These are phyloP conservation scores for Kuschelorhynchus macadamiae DNA, from an alignment of 2,888 invertebrate genomes.

Conservation along the genomic window DNA sequence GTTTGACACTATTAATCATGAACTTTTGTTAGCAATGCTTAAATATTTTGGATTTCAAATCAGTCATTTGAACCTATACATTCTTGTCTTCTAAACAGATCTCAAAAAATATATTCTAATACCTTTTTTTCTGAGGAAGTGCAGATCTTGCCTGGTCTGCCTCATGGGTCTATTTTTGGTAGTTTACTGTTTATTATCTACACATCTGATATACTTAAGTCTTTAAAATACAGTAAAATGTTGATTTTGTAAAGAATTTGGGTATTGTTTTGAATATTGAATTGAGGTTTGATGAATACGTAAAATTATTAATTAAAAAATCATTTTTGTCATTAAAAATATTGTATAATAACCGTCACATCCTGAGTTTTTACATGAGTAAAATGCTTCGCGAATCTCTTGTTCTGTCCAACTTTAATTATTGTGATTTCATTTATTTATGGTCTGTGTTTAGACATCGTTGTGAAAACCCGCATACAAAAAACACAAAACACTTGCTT, in stretches of 20 bases:
- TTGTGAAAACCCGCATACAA: too few species aligned
- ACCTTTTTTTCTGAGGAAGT: background rate
- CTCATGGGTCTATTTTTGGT: background rate
- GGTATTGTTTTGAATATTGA: background rate
- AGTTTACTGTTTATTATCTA: background rate
- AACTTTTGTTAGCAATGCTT: slow-evolving; percentile 1
- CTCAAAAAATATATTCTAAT: slow-evolving; percentile 1
- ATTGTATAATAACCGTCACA: background rate
- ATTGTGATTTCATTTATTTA: slow-evolving; percentile 29
- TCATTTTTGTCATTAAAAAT: background rate
- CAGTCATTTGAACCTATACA: background rate
- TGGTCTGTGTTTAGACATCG: slow-evolving; percentile 24
- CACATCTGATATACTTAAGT: slow-evolving; percentile 3
- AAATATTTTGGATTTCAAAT: slow-evolving; percentile 7
- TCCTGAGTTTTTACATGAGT: too few species aligned
- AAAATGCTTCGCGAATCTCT: slow-evolving; percentile 12
- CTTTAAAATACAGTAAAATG: background rate
- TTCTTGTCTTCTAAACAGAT: slow-evolving; percentile 1
- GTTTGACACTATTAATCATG: background rate
- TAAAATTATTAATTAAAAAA: slow-evolving; percentile 1
- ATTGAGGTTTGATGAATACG: background rate
- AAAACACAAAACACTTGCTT: too few species aligned
- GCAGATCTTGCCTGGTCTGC: background rate
- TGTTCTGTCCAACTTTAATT: slow-evolving; percentile 30
- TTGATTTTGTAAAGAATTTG: background rate